These are phyloP conservation scores for Spodoptera litura DNA, from an alignment of 1,140 invertebrate genomes.

Conservation along the genomic window DNA sequence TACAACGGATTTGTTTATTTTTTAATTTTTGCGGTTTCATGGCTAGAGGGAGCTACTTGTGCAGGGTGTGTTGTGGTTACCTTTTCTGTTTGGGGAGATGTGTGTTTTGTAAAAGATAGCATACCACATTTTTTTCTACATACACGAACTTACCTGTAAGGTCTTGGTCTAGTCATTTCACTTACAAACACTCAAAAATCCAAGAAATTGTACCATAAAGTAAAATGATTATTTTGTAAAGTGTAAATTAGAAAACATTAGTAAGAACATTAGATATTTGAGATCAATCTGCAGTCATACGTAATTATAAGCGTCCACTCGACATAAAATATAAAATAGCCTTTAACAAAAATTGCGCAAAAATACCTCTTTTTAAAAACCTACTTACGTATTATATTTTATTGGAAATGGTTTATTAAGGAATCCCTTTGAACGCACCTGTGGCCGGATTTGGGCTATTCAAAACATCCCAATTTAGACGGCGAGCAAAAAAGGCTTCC, in stretches of 20 bases:
- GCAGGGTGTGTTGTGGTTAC: too few relatives aligned
- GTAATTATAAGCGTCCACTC: neutral
- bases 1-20: neutral
- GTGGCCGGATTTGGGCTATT: slow-evolving; percentile 54
- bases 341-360: neutral
- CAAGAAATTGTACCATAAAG: too few relatives aligned
- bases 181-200: too few relatives aligned
- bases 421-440: slow-evolving; percentile 57
- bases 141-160: too few relatives aligned
- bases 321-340: neutral
- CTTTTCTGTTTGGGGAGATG: too few relatives aligned
- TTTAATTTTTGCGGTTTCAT: too few relatives aligned
- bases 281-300: neutral
- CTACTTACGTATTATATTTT: slow-evolving; percentile 24
- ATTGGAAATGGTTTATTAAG: slow-evolving; percentile 57
- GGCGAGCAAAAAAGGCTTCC: slow-evolving; percentile 46
- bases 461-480: slow-evolving; percentile 60
- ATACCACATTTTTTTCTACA: too few relatives aligned
- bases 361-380: neutral
- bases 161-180: too few relatives aligned
- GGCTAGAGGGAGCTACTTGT: too few relatives aligned
- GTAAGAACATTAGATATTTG: neutral
- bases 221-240: too few relatives aligned
- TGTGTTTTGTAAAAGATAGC: too few relatives aligned
- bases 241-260: too few relatives aligned